Conservation (phyloP, 2,113 vertebrate genomes). For the Antechinus flavipes region DNA sequence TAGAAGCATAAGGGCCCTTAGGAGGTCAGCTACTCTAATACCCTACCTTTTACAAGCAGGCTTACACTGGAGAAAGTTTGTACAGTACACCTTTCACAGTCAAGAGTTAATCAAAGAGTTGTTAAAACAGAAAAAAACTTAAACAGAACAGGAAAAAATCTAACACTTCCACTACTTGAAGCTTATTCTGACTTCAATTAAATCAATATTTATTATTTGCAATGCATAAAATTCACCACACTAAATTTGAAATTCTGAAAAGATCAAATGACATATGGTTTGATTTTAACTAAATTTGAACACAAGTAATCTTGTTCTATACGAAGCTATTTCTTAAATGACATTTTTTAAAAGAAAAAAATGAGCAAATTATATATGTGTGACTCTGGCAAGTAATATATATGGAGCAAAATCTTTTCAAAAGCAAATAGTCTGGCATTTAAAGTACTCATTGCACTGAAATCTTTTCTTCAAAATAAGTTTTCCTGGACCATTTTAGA, state of each 20-base stretch:
- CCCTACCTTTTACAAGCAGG: background rate
- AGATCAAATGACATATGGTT: background rate
- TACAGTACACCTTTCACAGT: background rate
- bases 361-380: background rate
- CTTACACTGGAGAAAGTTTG: background rate
- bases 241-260: background rate
- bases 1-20: background rate
- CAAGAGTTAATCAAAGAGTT: background rate
- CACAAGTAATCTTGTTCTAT: background rate
- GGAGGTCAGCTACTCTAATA: background rate
- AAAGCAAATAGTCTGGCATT: background rate
- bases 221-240: background rate
- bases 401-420: background rate
- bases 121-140: background rate
- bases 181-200: background rate
- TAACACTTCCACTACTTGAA: background rate
- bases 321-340: background rate
- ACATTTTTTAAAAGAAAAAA: constrained; percentile 29
- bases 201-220: too few species aligned
- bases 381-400: constrained; percentile 7
- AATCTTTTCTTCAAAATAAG: constrained; percentile 57
- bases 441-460: background rate
- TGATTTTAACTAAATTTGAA: background rate
- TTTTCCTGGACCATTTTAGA: constrained; percentile 65
- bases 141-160: background rate